These are phyloP conservation scores for Xiphydria camelus DNA, from an alignment of 2,888 invertebrate species.

Conservation along the genomic window DNA sequence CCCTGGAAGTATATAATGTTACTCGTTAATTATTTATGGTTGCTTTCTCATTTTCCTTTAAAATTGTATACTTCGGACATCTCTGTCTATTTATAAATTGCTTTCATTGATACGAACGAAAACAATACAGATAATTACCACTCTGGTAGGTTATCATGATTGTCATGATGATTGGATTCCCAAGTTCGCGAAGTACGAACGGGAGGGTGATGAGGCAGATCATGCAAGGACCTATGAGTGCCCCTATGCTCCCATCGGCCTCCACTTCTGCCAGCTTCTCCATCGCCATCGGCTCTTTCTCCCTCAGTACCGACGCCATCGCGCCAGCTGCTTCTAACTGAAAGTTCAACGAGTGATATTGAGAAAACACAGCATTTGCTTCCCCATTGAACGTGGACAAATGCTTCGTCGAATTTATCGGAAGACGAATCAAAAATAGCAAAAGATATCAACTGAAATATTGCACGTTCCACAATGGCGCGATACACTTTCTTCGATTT, in stretches of 20 bases:
- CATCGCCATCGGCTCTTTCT: slow-evolving; percentile 43
- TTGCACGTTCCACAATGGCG: too few relatives aligned
- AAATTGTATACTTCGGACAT: too few relatives aligned
- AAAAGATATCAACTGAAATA: background rate
- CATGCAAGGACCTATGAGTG: slow-evolving; percentile 50
- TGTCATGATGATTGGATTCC: slow-evolving; percentile 56
- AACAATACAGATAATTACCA: slow-evolving; percentile 49
- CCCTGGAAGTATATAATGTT: slow-evolving; percentile 61
- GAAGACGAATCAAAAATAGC: slow-evolving; percentile 1
- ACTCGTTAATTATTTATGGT: slow-evolving; percentile 3
- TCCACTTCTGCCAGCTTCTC: slow-evolving; percentile 36
- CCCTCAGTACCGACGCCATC: slow-evolving; percentile 53
- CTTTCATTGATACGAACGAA: slow-evolving; percentile 2
- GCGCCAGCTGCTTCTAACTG: slow-evolving; percentile 59
- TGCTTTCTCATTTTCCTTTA: background rate
- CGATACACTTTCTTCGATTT: too few relatives aligned
- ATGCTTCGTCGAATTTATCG: too few relatives aligned
- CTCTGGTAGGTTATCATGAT: slow-evolving; percentile 61
- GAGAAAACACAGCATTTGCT: slow-evolving; percentile 2
- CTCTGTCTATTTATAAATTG: too few relatives aligned
- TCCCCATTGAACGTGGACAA: too few relatives aligned
- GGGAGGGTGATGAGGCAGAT: slow-evolving; percentile 47
- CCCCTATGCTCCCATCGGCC: slow-evolving; percentile 53
- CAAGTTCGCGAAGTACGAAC: slow-evolving; percentile 50
- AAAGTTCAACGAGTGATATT: background rate